Evolutionary conservation across 2,797 vertebrate genomes (phyloP).

Genomic region (Pteropus rufus): DNA sequence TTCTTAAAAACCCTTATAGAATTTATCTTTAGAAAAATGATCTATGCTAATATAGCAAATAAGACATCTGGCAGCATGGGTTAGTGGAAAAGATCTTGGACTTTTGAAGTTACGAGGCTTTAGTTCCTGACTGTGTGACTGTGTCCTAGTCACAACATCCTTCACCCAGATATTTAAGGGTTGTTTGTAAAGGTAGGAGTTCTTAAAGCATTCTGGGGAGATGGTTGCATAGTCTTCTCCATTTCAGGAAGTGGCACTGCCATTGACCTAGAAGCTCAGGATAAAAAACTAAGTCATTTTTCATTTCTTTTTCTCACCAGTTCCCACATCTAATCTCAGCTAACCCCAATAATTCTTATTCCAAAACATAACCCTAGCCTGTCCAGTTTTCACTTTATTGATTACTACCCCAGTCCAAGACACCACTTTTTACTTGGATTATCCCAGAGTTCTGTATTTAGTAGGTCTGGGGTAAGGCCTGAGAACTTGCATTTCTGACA

Average conservation of each 20-base stretch:
- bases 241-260: not conserved
- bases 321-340: not conserved
- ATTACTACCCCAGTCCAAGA: not conserved
- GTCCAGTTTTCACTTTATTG: not conserved
- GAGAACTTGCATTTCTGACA: not conserved
- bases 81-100: not conserved
- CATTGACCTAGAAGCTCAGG: not conserved
- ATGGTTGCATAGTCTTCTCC: not conserved
- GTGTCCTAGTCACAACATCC: not conserved
- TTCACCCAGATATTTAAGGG: not conserved
- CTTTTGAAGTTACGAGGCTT: not conserved
- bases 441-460: not conserved
- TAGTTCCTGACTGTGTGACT: not conserved
- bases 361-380: not conserved
- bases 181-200: not conserved
- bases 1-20: not conserved
- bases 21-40: not conserved
- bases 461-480: not conserved
- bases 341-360: not conserved
- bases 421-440: not conserved
- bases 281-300: not conserved
- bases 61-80: not conserved
- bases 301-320: not conserved
- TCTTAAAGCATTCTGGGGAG: not conserved
- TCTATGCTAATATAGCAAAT: not conserved